Evolutionary conservation across 2,113 vertebrate genomes (phyloP).

Genomic region (Rhinolophus sinicus): DNA sequence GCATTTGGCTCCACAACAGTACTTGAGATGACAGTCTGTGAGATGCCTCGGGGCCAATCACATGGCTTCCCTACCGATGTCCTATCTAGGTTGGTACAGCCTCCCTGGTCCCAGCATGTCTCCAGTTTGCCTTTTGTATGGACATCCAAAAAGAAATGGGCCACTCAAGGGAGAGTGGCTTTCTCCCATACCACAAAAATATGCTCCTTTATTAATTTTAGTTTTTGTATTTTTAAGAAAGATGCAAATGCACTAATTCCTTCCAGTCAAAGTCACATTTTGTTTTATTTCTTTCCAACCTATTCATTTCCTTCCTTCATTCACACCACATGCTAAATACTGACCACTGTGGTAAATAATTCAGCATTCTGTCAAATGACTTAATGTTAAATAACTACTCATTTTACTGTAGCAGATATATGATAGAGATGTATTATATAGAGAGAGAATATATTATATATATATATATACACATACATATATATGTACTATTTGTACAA

Average conservation of each 20-base stretch:
- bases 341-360: background rate
- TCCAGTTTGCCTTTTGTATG: conserved; percentile 52
- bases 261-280: conserved; percentile 12
- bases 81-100: conserved; percentile 73
- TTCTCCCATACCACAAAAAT: background rate
- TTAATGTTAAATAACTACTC: background rate
- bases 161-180: conserved; percentile 48
- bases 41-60: conserved; percentile 78
- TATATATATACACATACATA: background rate
- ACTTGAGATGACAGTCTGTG: conserved; percentile 75
- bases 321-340: background rate
- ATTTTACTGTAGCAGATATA: background rate
- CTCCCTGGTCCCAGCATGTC: background rate
- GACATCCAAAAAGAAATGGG: conserved; percentile 67
- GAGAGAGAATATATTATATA: background rate
- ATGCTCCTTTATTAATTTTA: background rate
- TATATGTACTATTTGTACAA: too few relatives aligned
- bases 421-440: background rate
- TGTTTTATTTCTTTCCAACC: conserved; percentile 41
- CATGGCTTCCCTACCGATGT: conserved; percentile 70
- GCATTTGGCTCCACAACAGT: conserved; percentile 68
- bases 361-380: conserved; percentile 39
- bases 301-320: background rate
- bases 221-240: conserved; percentile 2
- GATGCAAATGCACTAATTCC: background rate